Percentiles rank a stretch among this genome's conserved stretches.
Conservation (phyloP, 2,888 invertebrate species). For the Tethea ocularis region DNA sequence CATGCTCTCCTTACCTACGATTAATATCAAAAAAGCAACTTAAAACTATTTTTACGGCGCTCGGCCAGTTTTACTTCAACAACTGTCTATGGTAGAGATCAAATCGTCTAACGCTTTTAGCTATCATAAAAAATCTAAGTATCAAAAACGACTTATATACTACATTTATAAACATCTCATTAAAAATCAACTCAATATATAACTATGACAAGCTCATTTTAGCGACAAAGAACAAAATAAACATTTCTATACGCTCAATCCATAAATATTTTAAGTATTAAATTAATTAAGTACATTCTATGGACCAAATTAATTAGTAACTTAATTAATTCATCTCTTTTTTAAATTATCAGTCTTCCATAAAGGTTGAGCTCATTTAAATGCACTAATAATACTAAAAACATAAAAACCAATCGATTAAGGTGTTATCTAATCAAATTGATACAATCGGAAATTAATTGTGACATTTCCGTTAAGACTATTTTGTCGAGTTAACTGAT, state of each 20-base stretch:
- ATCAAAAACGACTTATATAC: slow-evolving; percentile 52
- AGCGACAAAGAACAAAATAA: background rate
- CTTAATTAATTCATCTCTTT: background rate
- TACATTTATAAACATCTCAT: slow-evolving; percentile 51
- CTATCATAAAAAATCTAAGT: slow-evolving; percentile 62
- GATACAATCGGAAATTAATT: background rate
- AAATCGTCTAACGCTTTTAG: slow-evolving; percentile 75
- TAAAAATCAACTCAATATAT: slow-evolving; percentile 52
- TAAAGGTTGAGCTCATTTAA: background rate
- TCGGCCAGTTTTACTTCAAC: slow-evolving; percentile 76
- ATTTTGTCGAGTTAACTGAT: slow-evolving; percentile 12
- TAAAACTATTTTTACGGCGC: slow-evolving; percentile 49
- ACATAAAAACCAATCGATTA: background rate
- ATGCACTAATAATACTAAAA: background rate
- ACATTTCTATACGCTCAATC: background rate
- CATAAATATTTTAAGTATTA: background rate
- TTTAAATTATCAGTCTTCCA: background rate
- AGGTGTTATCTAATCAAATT: background rate
- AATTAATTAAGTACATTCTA: background rate
- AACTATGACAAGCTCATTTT: slow-evolving; percentile 36
- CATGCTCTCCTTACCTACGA: slow-evolving; percentile 67
- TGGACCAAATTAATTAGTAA: background rate
- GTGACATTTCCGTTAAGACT: background rate
- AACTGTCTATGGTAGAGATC: slow-evolving; percentile 69
- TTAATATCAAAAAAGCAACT: slow-evolving; percentile 49